phyloP scores from a whole-genome alignment of 2,113 vertebrate species.

The Origma solitaria region DNA sequence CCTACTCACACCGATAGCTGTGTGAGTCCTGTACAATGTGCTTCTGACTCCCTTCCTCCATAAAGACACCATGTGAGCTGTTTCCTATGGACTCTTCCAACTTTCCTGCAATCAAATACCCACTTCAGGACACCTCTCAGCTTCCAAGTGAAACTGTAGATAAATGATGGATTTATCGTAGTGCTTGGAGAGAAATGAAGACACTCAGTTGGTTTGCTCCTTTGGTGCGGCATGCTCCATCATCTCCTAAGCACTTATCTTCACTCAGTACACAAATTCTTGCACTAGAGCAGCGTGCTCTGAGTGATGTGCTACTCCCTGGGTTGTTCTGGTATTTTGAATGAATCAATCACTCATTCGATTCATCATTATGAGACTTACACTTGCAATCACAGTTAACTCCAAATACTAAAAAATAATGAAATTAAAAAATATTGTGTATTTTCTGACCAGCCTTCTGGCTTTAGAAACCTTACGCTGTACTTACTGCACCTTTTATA shows the following conservation, averaged over 20 bases:
- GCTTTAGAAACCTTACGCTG: not conserved
- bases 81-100: not conserved
- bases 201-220: not conserved
- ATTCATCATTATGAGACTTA: not conserved
- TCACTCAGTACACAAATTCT: not conserved
- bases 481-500: not conserved
- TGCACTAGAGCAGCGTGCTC: not conserved
- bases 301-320: not conserved
- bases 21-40: rapidly evolving
- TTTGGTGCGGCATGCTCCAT: not conserved
- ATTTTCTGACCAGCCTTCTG: not conserved
- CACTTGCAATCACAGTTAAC: not conserved
- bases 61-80: not conserved
- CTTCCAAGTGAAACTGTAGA: not conserved
- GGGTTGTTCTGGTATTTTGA: not conserved
- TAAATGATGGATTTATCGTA: not conserved
- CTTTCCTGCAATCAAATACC: rapidly evolving
- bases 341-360: not conserved
- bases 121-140: not conserved
- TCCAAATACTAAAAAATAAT: not conserved
- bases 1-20: not conserved
- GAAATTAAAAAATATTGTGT: not conserved
- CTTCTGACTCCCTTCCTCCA: not conserved
- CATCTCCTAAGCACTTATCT: not conserved
- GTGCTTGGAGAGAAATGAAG: not conserved